Conservation (phyloP, 2,888 invertebrate genomes). For the Torymus texanus region DNA sequence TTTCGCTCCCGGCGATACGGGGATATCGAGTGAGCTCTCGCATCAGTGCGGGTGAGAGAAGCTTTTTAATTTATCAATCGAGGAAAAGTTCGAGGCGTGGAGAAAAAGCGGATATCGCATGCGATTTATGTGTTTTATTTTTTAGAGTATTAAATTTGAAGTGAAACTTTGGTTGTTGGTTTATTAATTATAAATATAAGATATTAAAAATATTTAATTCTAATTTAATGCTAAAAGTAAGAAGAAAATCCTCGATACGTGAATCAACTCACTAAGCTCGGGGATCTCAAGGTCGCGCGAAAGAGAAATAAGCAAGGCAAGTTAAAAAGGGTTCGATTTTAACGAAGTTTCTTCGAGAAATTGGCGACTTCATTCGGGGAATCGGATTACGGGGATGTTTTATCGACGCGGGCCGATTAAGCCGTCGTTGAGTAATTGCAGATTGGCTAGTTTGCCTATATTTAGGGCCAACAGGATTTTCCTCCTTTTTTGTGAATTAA, state of each 20-base stretch:
- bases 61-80: constrained; percentile 47
- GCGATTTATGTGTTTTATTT: too few relatives aligned
- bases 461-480: too few relatives aligned
- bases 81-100: constrained; percentile 4
- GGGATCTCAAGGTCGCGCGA: constrained; percentile 18
- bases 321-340: background rate
- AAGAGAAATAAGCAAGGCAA: background rate
- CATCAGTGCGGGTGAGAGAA: background rate
- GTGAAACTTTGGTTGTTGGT: too few relatives aligned
- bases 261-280: constrained; percentile 14
- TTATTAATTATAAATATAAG: too few relatives aligned
- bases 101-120: background rate
- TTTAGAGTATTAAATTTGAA: too few relatives aligned
- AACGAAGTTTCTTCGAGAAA: constrained; percentile 6
- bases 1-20: background rate
- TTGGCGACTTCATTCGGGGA: too few relatives aligned
- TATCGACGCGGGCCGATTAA: background rate
- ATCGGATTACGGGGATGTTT: background rate
- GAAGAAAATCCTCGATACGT: constrained; percentile 9
- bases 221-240: too few relatives aligned
- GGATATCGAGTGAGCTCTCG: background rate
- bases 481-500: too few relatives aligned
- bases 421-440: too few relatives aligned
- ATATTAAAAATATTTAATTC: too few relatives aligned
- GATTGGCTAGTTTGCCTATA: too few relatives aligned